Evolutionary conservation across 2,888 invertebrate genomes (phyloP).

Genomic region (Alitta virens): DNA sequence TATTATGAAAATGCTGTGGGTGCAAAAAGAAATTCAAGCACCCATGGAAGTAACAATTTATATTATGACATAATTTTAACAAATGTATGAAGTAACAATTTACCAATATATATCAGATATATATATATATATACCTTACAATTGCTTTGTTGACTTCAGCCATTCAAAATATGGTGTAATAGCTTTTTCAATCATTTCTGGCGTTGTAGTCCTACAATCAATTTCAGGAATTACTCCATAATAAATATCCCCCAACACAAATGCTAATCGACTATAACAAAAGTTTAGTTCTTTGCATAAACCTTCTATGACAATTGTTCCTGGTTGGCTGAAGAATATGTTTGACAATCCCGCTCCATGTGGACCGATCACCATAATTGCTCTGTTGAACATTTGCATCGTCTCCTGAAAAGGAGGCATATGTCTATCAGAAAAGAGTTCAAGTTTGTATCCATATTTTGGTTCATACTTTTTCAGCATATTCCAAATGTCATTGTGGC

Average conservation of each 20-base stretch:
- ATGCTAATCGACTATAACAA: conserved; percentile 12
- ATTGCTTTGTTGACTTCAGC: too few species aligned
- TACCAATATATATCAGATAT: too few species aligned
- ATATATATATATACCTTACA: too few species aligned
- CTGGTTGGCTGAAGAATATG: conserved; percentile 14
- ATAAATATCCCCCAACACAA: conserved; percentile 8
- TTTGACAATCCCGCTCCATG: conserved; percentile 19
- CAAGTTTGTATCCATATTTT: conserved; percentile 1
- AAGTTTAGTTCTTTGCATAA: conserved; percentile 3
- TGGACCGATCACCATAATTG: conserved; percentile 10
- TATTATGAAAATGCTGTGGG: too few species aligned
- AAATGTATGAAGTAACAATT: too few species aligned
- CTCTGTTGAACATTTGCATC: conserved; percentile 5
- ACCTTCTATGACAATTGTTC: conserved; percentile 17
- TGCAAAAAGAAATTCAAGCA: too few species aligned
- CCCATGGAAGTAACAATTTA: too few species aligned
- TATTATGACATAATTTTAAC: too few species aligned
- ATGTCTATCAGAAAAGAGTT: conserved; percentile 18
- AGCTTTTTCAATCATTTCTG: too few species aligned
- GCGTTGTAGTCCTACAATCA: too few species aligned
- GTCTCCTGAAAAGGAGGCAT: conserved; percentile 10
- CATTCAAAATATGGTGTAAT: too few species aligned
- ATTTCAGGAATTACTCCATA: not conserved
- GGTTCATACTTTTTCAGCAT: not conserved
- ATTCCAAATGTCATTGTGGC: conserved; percentile 6